Conservation (phyloP, 2,797 vertebrate genomes). For the Gymnodraco acuticeps region DNA sequence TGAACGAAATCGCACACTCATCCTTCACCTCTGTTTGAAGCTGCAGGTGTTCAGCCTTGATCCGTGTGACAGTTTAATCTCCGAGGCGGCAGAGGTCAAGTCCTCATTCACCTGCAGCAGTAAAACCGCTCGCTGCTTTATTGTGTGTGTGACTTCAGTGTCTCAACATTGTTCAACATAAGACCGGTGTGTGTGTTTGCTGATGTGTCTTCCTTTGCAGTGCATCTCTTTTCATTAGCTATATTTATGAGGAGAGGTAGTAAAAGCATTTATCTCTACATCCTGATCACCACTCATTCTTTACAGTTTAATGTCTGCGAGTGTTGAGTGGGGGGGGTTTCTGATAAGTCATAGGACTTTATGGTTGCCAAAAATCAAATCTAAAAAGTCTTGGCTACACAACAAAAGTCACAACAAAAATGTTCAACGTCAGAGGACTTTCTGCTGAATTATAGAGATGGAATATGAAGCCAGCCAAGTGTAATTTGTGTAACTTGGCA, state of each 20-base stretch:
- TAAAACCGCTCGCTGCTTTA: not conserved
- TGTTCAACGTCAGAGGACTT: not conserved
- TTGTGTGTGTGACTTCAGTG: not conserved
- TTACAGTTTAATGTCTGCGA: constrained; percentile 9
- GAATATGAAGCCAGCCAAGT: not conserved
- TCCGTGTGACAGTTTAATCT: no score
- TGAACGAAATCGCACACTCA: constrained; percentile 17
- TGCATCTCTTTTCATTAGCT: not conserved
- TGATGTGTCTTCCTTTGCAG: not conserved
- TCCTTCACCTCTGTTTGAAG: no score
- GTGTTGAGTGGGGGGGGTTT: not conserved
- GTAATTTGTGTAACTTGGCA: not conserved
- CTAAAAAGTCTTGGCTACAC: no score
- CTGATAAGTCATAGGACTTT: not conserved
- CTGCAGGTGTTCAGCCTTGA: no score
- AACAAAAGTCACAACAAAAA: not conserved
- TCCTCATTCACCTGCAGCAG: constrained; percentile 23
- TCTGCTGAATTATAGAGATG: not conserved
- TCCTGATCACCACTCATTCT: not conserved
- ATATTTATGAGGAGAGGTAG: not conserved
- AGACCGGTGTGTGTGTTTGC: not conserved
- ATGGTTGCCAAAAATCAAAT: not conserved
- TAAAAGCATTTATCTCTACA: constrained; percentile 4
- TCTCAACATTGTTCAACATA: not conserved
- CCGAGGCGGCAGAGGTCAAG: not conserved